These are phyloP conservation scores for Porites rus DNA, from an alignment of 92 coral and sea anemone species.

Conservation along the genomic window DNA sequence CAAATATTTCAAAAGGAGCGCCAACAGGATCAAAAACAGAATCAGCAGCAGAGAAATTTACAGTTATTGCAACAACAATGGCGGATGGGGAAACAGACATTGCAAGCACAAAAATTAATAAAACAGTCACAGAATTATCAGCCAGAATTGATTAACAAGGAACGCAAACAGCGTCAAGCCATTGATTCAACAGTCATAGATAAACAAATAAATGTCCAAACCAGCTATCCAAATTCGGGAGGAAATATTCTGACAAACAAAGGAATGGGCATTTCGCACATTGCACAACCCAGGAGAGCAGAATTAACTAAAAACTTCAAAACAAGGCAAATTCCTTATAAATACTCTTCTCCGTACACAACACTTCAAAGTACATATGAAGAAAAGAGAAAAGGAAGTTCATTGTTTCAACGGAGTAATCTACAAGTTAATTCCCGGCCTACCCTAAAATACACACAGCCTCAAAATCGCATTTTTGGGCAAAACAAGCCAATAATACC, in stretches of 20 bases:
- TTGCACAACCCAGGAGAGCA: background rate
- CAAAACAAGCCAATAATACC: background rate
- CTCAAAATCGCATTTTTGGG: background rate
- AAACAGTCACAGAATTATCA: background rate
- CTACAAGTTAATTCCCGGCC: background rate
- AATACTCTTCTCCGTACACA: background rate
- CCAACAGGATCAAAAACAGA: slow-evolving; percentile 3
- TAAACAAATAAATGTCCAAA: background rate
- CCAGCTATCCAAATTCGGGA: background rate
- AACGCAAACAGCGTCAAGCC: slow-evolving; percentile 20
- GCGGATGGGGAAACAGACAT: background rate
- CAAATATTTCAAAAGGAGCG: background rate
- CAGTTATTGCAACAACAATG: background rate
- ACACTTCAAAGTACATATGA: background rate
- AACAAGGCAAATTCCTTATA: background rate
- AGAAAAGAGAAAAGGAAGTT: background rate
- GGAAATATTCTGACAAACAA: background rate
- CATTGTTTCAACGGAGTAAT: background rate
- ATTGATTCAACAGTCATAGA: background rate
- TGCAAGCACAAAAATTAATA: background rate
- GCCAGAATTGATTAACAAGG: background rate
- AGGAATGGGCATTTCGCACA: background rate
- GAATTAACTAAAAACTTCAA: background rate
- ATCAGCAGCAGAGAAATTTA: slow-evolving; percentile 5
- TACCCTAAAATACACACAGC: background rate